Conservation (phyloP, 2,888 invertebrate genomes). For the Monoplex corrugatus region DNA sequence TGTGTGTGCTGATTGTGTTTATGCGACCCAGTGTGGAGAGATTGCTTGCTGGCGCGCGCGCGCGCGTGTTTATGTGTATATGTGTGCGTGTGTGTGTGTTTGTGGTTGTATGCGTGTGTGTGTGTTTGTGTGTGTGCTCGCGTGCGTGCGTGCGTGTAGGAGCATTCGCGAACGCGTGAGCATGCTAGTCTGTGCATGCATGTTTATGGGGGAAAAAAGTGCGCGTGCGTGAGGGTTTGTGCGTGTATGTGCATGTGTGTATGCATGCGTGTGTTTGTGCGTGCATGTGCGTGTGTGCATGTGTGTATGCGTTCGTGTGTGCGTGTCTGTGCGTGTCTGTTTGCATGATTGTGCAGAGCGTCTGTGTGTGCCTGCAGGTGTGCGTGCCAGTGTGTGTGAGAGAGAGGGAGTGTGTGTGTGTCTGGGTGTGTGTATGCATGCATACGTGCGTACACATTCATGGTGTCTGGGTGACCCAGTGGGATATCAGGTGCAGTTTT, state of each 20-base stretch:
- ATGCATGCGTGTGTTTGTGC: too few species aligned
- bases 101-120: not conserved
- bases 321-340: not conserved
- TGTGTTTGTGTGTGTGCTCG: not conserved
- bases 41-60: too few species aligned
- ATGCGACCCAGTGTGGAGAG: too few species aligned
- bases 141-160: not conserved
- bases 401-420: not conserved
- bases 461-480: too few species aligned
- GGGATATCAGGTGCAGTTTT: too few species aligned
- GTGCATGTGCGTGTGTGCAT: not conserved
- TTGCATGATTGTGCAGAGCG: too few species aligned
- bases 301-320: not conserved
- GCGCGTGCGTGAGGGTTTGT: not conserved
- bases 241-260: not conserved
- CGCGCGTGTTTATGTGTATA: not conserved
- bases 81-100: not conserved
- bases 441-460: not conserved
- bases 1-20: not conserved
- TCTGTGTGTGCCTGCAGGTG: not conserved
- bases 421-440: not conserved
- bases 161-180: not conserved
- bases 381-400: not conserved
- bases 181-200: not conserved
- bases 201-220: not conserved